These are phyloP conservation scores for Planococcus citri DNA, from an alignment of 1,140 invertebrate species.

Conservation along the genomic window DNA sequence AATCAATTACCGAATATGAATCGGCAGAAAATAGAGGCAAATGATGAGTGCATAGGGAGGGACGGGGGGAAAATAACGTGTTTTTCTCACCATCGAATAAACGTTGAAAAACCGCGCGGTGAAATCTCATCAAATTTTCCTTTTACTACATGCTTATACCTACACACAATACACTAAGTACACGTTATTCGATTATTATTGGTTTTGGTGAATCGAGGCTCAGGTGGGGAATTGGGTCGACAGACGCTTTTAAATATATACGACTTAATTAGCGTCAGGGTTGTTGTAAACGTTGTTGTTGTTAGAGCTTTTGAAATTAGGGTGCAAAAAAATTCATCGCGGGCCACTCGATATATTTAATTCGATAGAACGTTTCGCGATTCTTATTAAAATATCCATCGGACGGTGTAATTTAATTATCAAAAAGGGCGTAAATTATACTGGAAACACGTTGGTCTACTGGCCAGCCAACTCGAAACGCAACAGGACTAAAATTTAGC, in stretches of 20 bases:
- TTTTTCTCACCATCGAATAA: not conserved
- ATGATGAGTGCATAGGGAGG: not conserved
- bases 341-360: not conserved
- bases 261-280: not conserved
- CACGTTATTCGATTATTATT: not conserved
- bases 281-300: too few species aligned
- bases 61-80: not conserved
- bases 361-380: not conserved
- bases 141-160: too few species aligned
- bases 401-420: not conserved
- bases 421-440: not conserved
- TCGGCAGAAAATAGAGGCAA: too few species aligned
- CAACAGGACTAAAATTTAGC: not conserved
- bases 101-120: too few species aligned
- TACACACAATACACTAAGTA: too few species aligned
- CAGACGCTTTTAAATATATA: not conserved
- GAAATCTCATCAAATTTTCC: too few species aligned
- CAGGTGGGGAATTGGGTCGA: not conserved
- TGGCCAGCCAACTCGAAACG: too few species aligned
- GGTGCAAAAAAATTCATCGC: too few species aligned
- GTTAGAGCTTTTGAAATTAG: too few species aligned
- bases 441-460: not conserved
- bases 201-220: not conserved
- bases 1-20: not conserved
- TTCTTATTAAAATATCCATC: constrained; percentile 1